Evolutionary conservation across 2,797 vertebrate species (phyloP).

Genomic region (Iguana delicatissima): DNA sequence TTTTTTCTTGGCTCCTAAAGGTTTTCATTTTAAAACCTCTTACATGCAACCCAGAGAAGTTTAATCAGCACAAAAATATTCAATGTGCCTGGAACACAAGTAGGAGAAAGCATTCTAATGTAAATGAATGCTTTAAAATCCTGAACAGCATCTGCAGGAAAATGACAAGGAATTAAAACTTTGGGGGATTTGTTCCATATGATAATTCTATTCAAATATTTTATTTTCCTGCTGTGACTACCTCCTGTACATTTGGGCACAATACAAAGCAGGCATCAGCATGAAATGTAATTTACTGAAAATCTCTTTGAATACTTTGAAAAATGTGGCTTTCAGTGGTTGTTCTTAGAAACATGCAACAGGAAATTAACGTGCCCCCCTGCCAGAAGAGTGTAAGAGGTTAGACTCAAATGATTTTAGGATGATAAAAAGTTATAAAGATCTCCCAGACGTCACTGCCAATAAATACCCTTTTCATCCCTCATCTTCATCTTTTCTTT

Average conservation of each 20-base stretch:
- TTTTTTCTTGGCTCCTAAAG: slow-evolving; percentile 23
- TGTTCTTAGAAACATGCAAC: slow-evolving; percentile 1
- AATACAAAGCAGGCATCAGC: slow-evolving; percentile 35
- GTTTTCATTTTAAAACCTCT: slow-evolving; percentile 53
- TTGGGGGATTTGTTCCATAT: slow-evolving; percentile 66
- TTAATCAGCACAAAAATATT: slow-evolving; percentile 74
- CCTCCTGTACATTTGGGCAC: slow-evolving; percentile 44
- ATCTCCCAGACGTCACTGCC: background rate
- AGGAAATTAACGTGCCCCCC: slow-evolving; percentile 21
- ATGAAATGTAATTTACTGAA: slow-evolving; percentile 55
- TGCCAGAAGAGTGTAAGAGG: background rate
- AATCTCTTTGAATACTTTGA: slow-evolving; percentile 33
- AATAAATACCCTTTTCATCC: background rate
- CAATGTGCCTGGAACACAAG: slow-evolving; percentile 61
- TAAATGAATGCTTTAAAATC: slow-evolving; percentile 79
- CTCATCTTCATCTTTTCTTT: background rate
- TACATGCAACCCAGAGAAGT: slow-evolving; percentile 47
- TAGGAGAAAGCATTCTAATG: slow-evolving; percentile 76
- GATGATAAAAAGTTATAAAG: background rate
- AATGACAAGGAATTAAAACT: slow-evolving; percentile 74
- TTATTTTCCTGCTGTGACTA: slow-evolving; percentile 54
- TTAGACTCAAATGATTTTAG: background rate
- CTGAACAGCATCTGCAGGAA: slow-evolving; percentile 71
- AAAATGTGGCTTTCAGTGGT: background rate
- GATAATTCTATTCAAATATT: slow-evolving; percentile 71